phyloP scores from a whole-genome alignment of 1,140 invertebrate species.

The Lethocerus indicus region DNA sequence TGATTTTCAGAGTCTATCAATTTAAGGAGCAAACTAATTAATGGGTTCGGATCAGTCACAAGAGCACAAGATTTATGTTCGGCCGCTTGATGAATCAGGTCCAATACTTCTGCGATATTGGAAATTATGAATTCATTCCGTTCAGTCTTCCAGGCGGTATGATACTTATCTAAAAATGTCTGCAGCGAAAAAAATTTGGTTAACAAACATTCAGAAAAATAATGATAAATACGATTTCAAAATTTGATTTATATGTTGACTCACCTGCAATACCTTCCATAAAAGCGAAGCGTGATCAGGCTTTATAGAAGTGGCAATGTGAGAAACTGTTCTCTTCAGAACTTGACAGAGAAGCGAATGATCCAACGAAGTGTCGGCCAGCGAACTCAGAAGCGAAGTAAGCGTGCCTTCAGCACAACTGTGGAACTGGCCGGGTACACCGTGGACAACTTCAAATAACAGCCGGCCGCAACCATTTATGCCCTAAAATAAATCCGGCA shows the following conservation, averaged over 20 bases:
- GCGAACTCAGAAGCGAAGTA: not conserved
- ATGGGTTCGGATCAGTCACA: slow-evolving; percentile 32
- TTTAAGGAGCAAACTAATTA: slow-evolving; percentile 34
- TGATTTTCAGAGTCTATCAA: slow-evolving; percentile 23
- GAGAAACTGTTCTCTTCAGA: not conserved
- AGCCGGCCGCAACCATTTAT: slow-evolving; percentile 59
- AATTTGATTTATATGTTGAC: not conserved
- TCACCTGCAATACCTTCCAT: slow-evolving; percentile 17
- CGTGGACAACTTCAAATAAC: slow-evolving; percentile 70
- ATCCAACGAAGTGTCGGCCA: slow-evolving; percentile 3
- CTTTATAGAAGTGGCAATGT: slow-evolving; percentile 10
- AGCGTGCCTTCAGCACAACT: slow-evolving; percentile 37
- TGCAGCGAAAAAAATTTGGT: slow-evolving; percentile 10
- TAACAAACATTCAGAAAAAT: not conserved
- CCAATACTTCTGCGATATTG: slow-evolving; percentile 24
- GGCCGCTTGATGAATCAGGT: slow-evolving; percentile 37
- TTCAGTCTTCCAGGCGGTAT: slow-evolving; percentile 5
- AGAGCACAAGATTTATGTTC: slow-evolving; percentile 43
- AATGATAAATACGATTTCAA: not conserved
- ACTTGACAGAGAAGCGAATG: slow-evolving; percentile 1
- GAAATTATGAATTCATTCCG: slow-evolving; percentile 1
- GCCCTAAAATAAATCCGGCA: slow-evolving; percentile 26
- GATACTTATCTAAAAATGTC: slow-evolving; percentile 9
- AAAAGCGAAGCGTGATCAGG: slow-evolving; percentile 9
- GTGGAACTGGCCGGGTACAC: slow-evolving; percentile 65